phyloP scores from a whole-genome alignment of 1,140 invertebrate genomes.

The Hycleus cichorii region DNA sequence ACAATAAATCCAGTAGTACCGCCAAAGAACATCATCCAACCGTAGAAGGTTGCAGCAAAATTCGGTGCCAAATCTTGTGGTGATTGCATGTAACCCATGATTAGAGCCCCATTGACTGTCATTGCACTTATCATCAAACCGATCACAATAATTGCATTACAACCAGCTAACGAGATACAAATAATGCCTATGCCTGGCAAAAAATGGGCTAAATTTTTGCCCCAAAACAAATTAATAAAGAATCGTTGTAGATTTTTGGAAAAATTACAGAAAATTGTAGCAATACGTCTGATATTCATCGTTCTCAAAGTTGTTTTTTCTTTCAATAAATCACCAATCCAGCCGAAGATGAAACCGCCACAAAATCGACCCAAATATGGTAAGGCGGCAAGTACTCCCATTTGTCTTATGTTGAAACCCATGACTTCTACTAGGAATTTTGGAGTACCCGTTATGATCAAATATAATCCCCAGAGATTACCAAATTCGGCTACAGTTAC shows the following conservation, averaged over 20 bases:
- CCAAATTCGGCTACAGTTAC: conserved; percentile 63
- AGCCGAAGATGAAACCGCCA: conserved; percentile 55
- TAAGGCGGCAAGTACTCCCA: conserved; percentile 60
- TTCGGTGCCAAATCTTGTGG: conserved; percentile 78
- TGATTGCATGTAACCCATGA: conserved; percentile 70
- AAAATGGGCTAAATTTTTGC: conserved; percentile 51
- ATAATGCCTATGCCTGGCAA: conserved; percentile 57
- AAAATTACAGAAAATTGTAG: conserved; percentile 11
- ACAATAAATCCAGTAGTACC: conserved; percentile 67
- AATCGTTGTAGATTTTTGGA: neutral
- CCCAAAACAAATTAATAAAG: neutral
- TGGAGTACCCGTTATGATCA: conserved; percentile 79
- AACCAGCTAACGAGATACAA: conserved; percentile 62
- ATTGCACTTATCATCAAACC: conserved; percentile 49
- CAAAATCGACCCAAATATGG: conserved; percentile 57
- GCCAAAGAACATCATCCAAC: conserved; percentile 65
- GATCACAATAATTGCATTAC: conserved; percentile 48
- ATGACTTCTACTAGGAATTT: conserved; percentile 59
- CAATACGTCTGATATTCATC: conserved; percentile 5
- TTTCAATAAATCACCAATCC: conserved; percentile 55
- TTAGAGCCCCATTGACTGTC: conserved; percentile 66
- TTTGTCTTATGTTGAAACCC: conserved; percentile 69
- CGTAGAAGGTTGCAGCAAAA: conserved; percentile 68
- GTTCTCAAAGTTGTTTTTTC: conserved; percentile 19
- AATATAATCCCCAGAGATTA: conserved; percentile 71